Evolutionary conservation across 2,113 vertebrate species (phyloP), one percentile per base, ranked within the genome.

Genomic region (Halichoeres trimaculatus): DNA sequence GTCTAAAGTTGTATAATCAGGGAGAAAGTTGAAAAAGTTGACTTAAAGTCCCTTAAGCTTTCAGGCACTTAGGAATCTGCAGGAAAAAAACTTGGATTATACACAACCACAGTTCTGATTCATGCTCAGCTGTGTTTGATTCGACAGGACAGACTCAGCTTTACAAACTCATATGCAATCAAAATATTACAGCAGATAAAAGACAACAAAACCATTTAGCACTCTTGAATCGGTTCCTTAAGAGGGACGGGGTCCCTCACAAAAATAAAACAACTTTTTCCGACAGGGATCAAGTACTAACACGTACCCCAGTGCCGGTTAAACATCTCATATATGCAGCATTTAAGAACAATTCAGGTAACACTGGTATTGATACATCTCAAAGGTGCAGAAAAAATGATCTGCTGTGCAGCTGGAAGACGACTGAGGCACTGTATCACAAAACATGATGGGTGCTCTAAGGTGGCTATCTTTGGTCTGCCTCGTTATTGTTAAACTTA

Each of bases 151-250:
- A 40, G 26, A 41, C 45, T 30, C 20, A 70, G 56, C 41, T 50
- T 19, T 3, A 54, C 80, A 41, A n/a, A 53, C n/a, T 17, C 13
- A 20, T 22, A 54, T 24, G 23, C 65, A 53, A 50, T 41, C 30
- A 62, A 68, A 67, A 55, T 30, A 1, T 67, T 62, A 64, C n/a
- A 58, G 67, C 2, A 78, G 36, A 81, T 35, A 66, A 67, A 61
- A 64, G 10, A 14, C 16, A n/a, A 26, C 10, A 36, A 62, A 55
- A 61, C 2, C 38, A 74, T 62, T 74, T 85, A 91, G 90, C 86
- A 91, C 88, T 85, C 84, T 76, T 83, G 67, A 90, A 91, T 89
- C 87, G 80, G 87, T 90, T 88, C 61, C 63, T 81, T 76, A 43
- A 61, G 74, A 41, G 78, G 58, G 23, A 74, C 77, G 6, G 34